These are phyloP conservation scores for Dryobota labecula DNA, from an alignment of 2,888 invertebrate genomes.

Conservation along the genomic window DNA sequence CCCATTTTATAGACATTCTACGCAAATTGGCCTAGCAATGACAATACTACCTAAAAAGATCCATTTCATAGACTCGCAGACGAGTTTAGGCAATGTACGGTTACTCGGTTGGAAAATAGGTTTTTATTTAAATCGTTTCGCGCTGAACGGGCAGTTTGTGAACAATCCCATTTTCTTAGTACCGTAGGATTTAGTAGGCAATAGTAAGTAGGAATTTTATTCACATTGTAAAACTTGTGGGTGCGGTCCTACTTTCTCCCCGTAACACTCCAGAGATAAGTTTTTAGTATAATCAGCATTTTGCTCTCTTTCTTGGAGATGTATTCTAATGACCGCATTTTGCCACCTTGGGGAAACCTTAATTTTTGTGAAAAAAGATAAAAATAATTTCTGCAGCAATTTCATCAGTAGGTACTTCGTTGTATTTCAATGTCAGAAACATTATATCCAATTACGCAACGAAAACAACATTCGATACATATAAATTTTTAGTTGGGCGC, in stretches of 20 bases:
- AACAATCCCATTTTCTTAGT: constrained; percentile 31
- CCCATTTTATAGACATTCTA: constrained; percentile 50
- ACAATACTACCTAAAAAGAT: constrained; percentile 42
- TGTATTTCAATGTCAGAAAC: constrained; percentile 10
- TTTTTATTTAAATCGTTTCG: constrained; percentile 53
- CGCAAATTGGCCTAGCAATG: constrained; percentile 36
- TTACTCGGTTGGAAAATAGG: constrained; percentile 32
- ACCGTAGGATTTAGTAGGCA: constrained; percentile 29
- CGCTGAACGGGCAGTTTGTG: constrained; percentile 20
- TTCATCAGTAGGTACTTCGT: not conserved
- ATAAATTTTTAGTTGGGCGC: constrained; percentile 14
- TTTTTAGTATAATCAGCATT: constrained; percentile 29
- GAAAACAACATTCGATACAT: constrained; percentile 22
- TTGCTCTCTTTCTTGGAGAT: constrained; percentile 16
- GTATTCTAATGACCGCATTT: constrained; percentile 37
- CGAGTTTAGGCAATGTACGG: constrained; percentile 25
- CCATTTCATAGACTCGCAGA: constrained; percentile 21
- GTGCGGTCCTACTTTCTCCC: constrained; percentile 22
- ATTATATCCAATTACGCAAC: constrained; percentile 17
- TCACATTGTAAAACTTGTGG: constrained; percentile 31
- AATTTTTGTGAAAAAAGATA: constrained; percentile 24
- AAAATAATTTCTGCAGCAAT: constrained; percentile 10
- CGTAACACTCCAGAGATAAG: constrained; percentile 33
- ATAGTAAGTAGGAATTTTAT: constrained; percentile 31
- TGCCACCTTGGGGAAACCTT: constrained; percentile 21